Conservation (phyloP, 2,888 invertebrate genomes). For the Iselma pallidipennis region DNA sequence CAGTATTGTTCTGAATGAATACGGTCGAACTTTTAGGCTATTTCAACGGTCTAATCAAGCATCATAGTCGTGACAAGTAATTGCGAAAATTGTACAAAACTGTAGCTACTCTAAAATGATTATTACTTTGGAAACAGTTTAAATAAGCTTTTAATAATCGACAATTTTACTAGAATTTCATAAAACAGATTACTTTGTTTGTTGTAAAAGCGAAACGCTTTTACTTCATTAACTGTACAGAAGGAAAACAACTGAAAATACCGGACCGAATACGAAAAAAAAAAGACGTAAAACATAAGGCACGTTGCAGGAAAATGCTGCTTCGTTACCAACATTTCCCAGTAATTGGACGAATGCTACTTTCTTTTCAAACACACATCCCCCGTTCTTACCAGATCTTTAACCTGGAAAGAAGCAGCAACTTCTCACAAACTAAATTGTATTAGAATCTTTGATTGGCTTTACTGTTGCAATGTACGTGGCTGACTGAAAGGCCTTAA, state of each 20-base stretch:
- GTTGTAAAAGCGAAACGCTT: neutral
- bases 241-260: neutral
- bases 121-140: no score
- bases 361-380: neutral
- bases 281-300: neutral
- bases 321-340: neutral
- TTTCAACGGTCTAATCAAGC: no score
- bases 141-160: neutral
- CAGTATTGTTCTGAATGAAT: no score
- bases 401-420: conserved; percentile 13
- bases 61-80: no score
- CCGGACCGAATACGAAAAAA: no score
- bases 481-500: neutral
- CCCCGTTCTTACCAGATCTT: conserved; percentile 2
- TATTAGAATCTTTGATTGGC: conserved; percentile 21
- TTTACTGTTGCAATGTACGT: conserved; percentile 15
- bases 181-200: neutral
- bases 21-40: no score
- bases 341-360: neutral
- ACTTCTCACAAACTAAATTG: conserved; percentile 24
- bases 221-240: neutral
- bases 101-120: no score
- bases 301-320: neutral
- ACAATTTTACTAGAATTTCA: neutral
- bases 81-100: no score